Base-by-base conservation (phyloP, 2,797 vertebrate genomes). In the Chloroceryle amazona region DNA sequence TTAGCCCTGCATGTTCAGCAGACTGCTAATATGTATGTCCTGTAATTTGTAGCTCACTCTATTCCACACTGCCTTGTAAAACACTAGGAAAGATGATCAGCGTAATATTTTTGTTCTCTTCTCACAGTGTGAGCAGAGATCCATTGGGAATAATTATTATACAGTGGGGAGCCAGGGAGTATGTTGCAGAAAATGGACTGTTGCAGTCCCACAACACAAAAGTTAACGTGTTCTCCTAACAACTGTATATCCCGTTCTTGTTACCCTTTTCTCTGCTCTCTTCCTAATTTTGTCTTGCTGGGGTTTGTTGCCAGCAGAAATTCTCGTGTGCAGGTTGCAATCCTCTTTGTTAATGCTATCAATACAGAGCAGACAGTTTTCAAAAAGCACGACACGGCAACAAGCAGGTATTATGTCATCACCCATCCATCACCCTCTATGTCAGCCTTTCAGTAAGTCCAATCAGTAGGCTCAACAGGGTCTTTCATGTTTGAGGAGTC, bases 271-370 rank as follows among this genome's bases (percentile, higher is more conserved):
- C 63, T 60, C 16, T 57, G 3, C 60, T 39, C 10, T 86, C 75
- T 76, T 80, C 87, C 55, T 78, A 18, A 70, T 93, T 90, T 95
- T 85, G 39, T 81, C 70, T 61, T 22, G n/a, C 92, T 66, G 75
- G 94, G 60, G n/a, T 23, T 94, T 80, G 95, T 80, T 73, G 78
- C 88, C 84, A 86, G 80, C 88, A 96, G 96, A 89, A 94, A 80
- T 88, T 89, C 82, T 94, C 90, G 31, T 68, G 47, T 86, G 57
- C 10, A 10, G 60, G 57, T n/a, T 66, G 51, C 91, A 86, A 63
- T 58, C 41, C 86, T 95, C 95, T 92, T 72, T 90, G 93, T 96
- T 96, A 96, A 42, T 91, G 94, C 95, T 97, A 85, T 96, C 96
- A 92, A 85, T 89, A 49, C 63, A 55, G 70, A 96, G 81, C 96